Evolutionary conservation across 2,888 invertebrate genomes (phyloP).

Genomic region (Cartodere bifasciata): DNA sequence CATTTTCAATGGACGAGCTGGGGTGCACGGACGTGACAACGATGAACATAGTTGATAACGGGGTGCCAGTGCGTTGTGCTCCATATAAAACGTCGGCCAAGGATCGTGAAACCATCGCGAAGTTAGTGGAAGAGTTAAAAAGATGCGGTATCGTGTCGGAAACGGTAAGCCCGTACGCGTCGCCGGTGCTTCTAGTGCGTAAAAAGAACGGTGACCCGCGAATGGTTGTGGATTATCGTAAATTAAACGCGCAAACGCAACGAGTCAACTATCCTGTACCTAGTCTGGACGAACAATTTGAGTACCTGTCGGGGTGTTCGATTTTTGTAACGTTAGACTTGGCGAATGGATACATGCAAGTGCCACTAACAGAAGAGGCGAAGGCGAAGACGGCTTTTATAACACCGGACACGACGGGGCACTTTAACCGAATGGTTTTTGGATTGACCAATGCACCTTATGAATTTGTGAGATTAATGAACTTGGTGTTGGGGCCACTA

Average conservation of each 20-base stretch:
- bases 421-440: constrained; percentile 20
- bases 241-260: constrained; percentile 14
- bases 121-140: constrained; percentile 12
- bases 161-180: constrained; percentile 10
- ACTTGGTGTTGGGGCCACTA: constrained; percentile 12
- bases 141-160: constrained; percentile 11
- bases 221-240: constrained; percentile 17
- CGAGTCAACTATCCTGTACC: constrained; percentile 15
- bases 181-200: constrained; percentile 15
- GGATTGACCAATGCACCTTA: constrained; percentile 19
- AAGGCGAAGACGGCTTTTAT: constrained; percentile 22
- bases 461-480: constrained; percentile 13
- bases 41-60: constrained; percentile 11
- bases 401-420: constrained; percentile 22
- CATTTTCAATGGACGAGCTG: constrained; percentile 9
- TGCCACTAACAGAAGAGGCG: constrained; percentile 10
- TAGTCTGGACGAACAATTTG: constrained; percentile 11
- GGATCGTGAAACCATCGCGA: constrained; percentile 9
- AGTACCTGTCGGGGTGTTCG: constrained; percentile 4
- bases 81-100: constrained; percentile 8
- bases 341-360: constrained; percentile 12
- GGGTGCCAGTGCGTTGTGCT: constrained; percentile 9
- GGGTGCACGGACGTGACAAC: constrained; percentile 9
- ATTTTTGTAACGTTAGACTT: constrained; percentile 11
- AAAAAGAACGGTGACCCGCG: constrained; percentile 16